Percentiles rank a stretch among this genome's conserved stretches.
Conservation (phyloP, 2,113 vertebrate genomes). For the Telmatochromis brachygnathus region DNA sequence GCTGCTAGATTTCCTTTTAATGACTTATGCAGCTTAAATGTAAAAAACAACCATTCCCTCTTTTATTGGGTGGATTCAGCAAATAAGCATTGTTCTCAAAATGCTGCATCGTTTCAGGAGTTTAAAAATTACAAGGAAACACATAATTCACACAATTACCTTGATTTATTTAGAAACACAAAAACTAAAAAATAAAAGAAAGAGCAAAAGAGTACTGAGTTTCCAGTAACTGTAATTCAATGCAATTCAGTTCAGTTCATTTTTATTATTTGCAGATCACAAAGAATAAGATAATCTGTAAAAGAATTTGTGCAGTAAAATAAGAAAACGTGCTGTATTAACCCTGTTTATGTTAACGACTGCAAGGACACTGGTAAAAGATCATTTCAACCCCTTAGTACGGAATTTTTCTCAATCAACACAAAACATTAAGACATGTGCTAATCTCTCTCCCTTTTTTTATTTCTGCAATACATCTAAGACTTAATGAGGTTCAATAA, state of each 20-base stretch:
- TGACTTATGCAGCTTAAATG: neutral
- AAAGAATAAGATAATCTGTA: neutral
- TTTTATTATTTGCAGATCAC: neutral
- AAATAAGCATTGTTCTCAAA: neutral
- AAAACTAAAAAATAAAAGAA: fast-evolving
- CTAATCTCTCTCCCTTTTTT: neutral
- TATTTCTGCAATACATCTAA: neutral
- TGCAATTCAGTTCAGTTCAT: neutral
- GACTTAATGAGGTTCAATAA: neutral
- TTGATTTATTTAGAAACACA: neutral
- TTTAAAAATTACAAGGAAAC: neutral
- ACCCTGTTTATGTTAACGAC: neutral
- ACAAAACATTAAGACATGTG: neutral
- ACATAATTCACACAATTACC: neutral
- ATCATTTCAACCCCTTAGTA: neutral
- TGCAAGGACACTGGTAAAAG: neutral
- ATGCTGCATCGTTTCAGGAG: neutral
- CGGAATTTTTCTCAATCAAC: neutral
- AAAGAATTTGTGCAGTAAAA: neutral
- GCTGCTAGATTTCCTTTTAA: neutral
- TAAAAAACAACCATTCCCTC: neutral
- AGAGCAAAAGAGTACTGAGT: neutral
- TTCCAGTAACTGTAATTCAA: neutral
- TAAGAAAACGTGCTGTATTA: neutral
- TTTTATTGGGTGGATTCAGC: neutral